Percentiles rank a stretch among this genome's conserved stretches.
These are phyloP conservation scores for Calcarius lapponicus DNA, from an alignment of 2,797 vertebrate genomes.

Conservation along the genomic window DNA sequence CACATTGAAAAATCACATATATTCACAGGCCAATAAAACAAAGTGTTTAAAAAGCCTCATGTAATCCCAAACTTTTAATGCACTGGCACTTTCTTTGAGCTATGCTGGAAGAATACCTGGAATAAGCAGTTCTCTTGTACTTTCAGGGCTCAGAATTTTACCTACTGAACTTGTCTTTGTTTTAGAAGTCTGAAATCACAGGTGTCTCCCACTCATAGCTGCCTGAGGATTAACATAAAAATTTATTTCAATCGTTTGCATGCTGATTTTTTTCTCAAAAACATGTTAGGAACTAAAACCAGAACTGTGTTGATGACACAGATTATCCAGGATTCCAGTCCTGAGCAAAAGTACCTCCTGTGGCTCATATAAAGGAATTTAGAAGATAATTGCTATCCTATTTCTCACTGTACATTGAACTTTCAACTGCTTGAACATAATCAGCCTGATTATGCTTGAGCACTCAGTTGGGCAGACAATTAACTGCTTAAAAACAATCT, in stretches of 20 bases:
- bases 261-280: not conserved
- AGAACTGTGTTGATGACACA: not conserved
- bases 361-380: not conserved
- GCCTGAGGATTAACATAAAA: conserved; percentile 4
- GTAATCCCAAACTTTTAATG: not conserved
- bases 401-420: conserved; percentile 2
- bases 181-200: not conserved
- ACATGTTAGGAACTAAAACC: not conserved
- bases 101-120: not conserved
- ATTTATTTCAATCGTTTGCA: not conserved
- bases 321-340: not conserved
- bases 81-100: not conserved
- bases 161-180: not conserved
- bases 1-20: not conserved
- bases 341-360: not conserved
- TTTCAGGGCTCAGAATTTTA: not conserved
- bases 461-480: not conserved
- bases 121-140: not conserved
- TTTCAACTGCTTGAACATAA: conserved; percentile 12
- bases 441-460: not conserved
- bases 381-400: not conserved
- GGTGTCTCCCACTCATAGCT: not conserved
- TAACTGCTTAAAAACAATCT: not conserved
- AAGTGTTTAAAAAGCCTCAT: not conserved
- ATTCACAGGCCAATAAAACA: not conserved